phyloP scores from a whole-genome alignment of 2,888 invertebrate genomes.

The Xanthia icteritia region DNA sequence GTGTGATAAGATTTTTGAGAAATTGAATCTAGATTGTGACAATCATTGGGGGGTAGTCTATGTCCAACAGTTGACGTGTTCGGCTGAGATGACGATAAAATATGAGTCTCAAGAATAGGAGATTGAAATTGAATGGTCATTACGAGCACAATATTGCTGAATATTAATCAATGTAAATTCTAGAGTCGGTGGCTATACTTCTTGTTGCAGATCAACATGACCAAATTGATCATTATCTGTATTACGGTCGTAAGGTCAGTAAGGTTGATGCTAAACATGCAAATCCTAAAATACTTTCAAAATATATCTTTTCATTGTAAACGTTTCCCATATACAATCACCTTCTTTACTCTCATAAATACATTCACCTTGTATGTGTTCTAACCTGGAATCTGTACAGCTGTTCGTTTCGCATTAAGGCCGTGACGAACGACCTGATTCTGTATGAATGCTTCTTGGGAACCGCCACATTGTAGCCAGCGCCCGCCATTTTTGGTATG shows the following conservation, averaged over 20 bases:
- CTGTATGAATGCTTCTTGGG: slow-evolving; percentile 63
- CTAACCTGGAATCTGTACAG: slow-evolving; percentile 63
- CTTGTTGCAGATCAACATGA: neutral
- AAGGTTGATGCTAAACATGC: neutral
- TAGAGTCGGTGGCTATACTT: neutral
- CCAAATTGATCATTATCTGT: neutral
- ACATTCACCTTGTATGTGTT: slow-evolving; percentile 52
- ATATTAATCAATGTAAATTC: neutral
- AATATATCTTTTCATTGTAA: neutral
- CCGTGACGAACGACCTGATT: slow-evolving; percentile 69
- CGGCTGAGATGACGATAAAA: neutral
- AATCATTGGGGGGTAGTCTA: neutral
- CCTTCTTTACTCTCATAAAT: slow-evolving; percentile 4
- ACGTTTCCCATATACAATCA: neutral
- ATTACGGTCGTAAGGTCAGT: neutral
- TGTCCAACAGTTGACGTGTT: neutral
- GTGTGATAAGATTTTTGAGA: neutral
- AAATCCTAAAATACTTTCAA: neutral
- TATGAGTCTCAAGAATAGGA: neutral
- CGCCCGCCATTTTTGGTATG: slow-evolving; percentile 62
- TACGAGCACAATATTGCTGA: neutral
- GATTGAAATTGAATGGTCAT: neutral
- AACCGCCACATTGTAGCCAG: slow-evolving; percentile 55
- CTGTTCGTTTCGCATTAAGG: slow-evolving; percentile 63
- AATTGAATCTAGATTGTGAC: neutral